phyloP scores from a whole-genome alignment of 2,888 invertebrate species.

The Agrotis ipsilon region DNA sequence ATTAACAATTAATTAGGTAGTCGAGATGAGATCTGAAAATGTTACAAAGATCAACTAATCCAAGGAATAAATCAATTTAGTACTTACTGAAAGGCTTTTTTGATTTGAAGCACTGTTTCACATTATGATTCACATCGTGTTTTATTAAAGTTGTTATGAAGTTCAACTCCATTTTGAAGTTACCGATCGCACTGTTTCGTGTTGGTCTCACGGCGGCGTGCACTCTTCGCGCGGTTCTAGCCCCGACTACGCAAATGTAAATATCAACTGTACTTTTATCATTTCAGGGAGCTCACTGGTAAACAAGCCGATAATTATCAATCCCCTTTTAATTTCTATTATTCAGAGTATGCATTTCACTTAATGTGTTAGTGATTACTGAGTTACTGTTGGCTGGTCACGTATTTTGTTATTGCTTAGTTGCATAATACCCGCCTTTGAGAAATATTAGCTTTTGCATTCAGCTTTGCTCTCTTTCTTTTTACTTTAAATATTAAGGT shows the following conservation, averaged over 20 bases:
- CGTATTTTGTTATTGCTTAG: slow-evolving; percentile 36
- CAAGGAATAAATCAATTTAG: neutral
- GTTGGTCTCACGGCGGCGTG: slow-evolving; percentile 65
- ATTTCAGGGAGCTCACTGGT: slow-evolving; percentile 72
- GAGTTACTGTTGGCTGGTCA: slow-evolving; percentile 43
- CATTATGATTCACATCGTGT: slow-evolving; percentile 89
- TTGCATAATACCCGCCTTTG: slow-evolving; percentile 46
- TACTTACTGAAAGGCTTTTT: slow-evolving; percentile 87
- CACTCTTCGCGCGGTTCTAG: slow-evolving; percentile 68
- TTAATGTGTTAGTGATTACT: slow-evolving; percentile 46
- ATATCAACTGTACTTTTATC: slow-evolving; percentile 81
- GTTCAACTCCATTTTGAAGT: slow-evolving; percentile 85
- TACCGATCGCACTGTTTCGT: slow-evolving; percentile 51
- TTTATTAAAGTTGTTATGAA: slow-evolving; percentile 86
- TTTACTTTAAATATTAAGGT: neutral
- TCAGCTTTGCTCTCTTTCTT: neutral
- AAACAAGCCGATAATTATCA: slow-evolving; percentile 73
- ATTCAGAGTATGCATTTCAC: slow-evolving; percentile 51
- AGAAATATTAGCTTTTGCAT: slow-evolving; percentile 16
- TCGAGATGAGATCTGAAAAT: no score
- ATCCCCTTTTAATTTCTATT: slow-evolving; percentile 66
- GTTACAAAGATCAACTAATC: neutral
- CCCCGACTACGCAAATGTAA: slow-evolving; percentile 79
- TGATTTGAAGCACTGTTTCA: slow-evolving; percentile 88
- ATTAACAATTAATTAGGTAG: no score